A percentile compares a stretch with the other conserved stretches of the same genome.
These are phyloP conservation scores for Eulithis prunata DNA, from an alignment of 2,888 invertebrate genomes.

Conservation along the genomic window DNA sequence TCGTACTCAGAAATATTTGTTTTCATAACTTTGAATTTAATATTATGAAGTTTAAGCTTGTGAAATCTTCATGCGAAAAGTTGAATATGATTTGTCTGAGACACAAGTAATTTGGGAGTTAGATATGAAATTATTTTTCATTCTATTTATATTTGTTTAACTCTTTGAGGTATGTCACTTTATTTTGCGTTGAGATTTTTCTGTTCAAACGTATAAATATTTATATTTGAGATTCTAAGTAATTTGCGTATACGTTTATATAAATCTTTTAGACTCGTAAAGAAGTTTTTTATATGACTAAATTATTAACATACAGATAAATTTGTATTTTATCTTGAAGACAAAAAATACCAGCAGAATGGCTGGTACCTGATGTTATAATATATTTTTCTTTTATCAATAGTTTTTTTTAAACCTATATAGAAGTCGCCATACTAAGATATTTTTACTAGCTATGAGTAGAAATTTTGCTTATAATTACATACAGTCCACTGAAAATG, in stretches of 20 bases:
- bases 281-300: too few relatives aligned
- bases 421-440: too few relatives aligned
- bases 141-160: not conserved
- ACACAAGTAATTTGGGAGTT: slow-evolving; percentile 19
- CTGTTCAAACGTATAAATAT: not conserved
- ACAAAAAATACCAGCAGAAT: too few relatives aligned
- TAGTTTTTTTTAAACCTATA: too few relatives aligned
- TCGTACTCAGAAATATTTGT: slow-evolving; percentile 12
- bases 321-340: too few relatives aligned
- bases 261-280: too few relatives aligned
- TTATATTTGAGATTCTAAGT: too few relatives aligned
- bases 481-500: slow-evolving; percentile 13
- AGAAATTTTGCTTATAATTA: slow-evolving; percentile 8
- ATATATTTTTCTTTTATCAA: too few relatives aligned
- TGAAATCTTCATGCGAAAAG: slow-evolving; percentile 34
- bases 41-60: slow-evolving; percentile 35
- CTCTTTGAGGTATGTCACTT: slow-evolving; percentile 2
- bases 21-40: slow-evolving; percentile 21
- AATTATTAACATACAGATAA: too few relatives aligned
- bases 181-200: slow-evolving; percentile 3
- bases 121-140: slow-evolving; percentile 24
- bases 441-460: not conserved
- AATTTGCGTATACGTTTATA: too few relatives aligned
- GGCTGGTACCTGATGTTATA: too few relatives aligned
- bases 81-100: slow-evolving; percentile 33